phyloP scores from a whole-genome alignment of 2,888 invertebrate genomes.

The Beris chalybata region DNA sequence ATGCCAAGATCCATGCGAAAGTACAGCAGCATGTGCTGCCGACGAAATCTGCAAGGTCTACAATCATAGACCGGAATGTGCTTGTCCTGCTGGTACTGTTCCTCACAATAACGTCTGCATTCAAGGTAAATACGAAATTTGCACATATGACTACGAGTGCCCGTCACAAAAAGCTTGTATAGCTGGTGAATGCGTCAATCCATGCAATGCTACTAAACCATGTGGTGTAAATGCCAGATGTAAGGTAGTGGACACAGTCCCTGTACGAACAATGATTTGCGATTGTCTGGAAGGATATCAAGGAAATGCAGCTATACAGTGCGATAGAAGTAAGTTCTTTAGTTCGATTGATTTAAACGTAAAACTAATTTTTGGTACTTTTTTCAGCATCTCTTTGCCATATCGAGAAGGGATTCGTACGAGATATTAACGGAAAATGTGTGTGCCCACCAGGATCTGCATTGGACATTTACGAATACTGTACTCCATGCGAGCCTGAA shows the following conservation, averaged over 20 bases:
- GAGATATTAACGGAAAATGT: conserved; percentile 66
- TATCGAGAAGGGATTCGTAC: conserved; percentile 69
- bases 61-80: conserved; percentile 75
- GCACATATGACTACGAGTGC: conserved; percentile 79
- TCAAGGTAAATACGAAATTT: conserved; percentile 64
- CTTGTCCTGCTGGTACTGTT: conserved; percentile 76
- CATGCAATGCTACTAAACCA: conserved; percentile 69
- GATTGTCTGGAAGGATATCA: conserved; percentile 83
- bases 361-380: conserved; percentile 23
- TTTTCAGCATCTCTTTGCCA: conserved; percentile 64
- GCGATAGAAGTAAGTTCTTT: conserved; percentile 71
- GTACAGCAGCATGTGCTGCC: conserved; percentile 67
- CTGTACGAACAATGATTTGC: conserved; percentile 86
- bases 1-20: conserved; percentile 76
- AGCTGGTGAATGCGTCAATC: conserved; percentile 78
- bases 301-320: conserved; percentile 84
- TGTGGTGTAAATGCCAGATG: conserved; percentile 82
- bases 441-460: conserved; percentile 78
- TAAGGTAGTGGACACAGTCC: conserved; percentile 76
- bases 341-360: background rate
- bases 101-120: conserved; percentile 66
- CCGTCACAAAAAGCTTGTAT: conserved; percentile 82
- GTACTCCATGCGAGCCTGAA: conserved; percentile 70
- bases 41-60: conserved; percentile 76
- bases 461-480: conserved; percentile 75